Evolutionary conservation across 2,888 invertebrate genomes (phyloP).

Genomic region (Panzeria rudis): DNA sequence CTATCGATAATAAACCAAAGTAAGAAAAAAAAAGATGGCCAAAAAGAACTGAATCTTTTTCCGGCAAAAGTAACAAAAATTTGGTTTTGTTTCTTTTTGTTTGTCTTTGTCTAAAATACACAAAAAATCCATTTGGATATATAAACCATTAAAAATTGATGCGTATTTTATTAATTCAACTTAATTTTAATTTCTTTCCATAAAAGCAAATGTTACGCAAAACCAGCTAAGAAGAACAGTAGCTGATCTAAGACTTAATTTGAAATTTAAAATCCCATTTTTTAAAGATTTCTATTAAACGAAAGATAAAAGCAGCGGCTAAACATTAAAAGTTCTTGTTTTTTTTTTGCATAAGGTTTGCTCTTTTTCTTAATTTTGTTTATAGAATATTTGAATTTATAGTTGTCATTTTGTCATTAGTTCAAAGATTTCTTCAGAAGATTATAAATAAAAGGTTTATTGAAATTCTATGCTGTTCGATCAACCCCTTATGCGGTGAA

Average conservation of each 20-base stretch:
- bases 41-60: slow-evolving; percentile 10
- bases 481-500: slow-evolving; percentile 17
- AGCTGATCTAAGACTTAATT: slow-evolving; percentile 59
- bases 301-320: slow-evolving; percentile 15
- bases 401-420: slow-evolving; percentile 66
- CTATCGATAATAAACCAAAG: slow-evolving; percentile 15
- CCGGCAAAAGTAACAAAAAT: slow-evolving; percentile 33
- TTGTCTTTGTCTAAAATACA: slow-evolving; percentile 42
- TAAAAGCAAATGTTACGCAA: slow-evolving; percentile 17
- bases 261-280: slow-evolving; percentile 81
- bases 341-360: neutral
- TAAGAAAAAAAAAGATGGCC: neutral
- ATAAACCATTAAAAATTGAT: slow-evolving; percentile 57
- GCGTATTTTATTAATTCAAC: slow-evolving; percentile 61
- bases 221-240: slow-evolving; percentile 43
- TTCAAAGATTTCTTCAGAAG: slow-evolving; percentile 65
- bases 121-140: slow-evolving; percentile 68
- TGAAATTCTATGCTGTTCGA: slow-evolving; percentile 57
- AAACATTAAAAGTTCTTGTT: slow-evolving; percentile 16
- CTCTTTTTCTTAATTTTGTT: slow-evolving; percentile 19
- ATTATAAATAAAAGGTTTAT: slow-evolving; percentile 66
- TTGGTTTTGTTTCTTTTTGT: slow-evolving; percentile 16
- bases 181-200: slow-evolving; percentile 42
- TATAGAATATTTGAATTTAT: slow-evolving; percentile 63
- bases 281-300: slow-evolving; percentile 77